Evolutionary conservation across 2,888 invertebrate species (phyloP).

Genomic region (Heteromurus nitidus): DNA sequence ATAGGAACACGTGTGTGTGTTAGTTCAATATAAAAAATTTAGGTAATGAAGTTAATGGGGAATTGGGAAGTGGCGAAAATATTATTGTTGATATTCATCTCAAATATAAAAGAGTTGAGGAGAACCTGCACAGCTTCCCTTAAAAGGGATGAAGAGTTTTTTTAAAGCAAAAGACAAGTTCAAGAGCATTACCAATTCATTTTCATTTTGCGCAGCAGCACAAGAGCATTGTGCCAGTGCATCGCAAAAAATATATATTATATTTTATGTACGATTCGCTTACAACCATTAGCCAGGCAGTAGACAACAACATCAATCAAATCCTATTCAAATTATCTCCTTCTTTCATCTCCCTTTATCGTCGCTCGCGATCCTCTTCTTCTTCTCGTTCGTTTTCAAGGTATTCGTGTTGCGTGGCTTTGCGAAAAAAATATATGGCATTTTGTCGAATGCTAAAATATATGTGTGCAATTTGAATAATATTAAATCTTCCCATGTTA

Average conservation of each 20-base stretch:
- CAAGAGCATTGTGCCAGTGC: background rate
- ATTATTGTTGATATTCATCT: background rate
- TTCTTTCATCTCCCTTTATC: background rate
- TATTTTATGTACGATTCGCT: background rate
- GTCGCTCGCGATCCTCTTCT: background rate
- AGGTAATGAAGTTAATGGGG: background rate
- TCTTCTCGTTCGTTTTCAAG: too few species aligned
- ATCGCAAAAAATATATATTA: too few species aligned
- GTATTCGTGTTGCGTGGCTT: conserved; percentile 17
- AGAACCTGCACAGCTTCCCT: conserved; percentile 18
- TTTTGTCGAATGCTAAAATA: background rate
- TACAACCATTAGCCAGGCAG: conserved; percentile 34
- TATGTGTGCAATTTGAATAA: background rate
- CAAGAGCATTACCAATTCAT: conserved; percentile 69
- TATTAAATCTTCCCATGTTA: background rate
- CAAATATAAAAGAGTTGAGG: conserved; percentile 4
- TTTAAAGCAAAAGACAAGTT: conserved; percentile 65
- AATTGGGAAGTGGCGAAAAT: conserved; percentile 30
- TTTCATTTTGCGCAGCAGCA: background rate
- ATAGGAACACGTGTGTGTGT: too few species aligned
- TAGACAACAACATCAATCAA: conserved; percentile 51
- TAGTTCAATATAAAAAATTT: background rate
- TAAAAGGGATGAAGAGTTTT: conserved; percentile 40
- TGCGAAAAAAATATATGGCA: background rate
- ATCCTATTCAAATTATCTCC: conserved; percentile 48